These are phyloP conservation scores for Cyanocitta stelleri DNA, from an alignment of 2,113 vertebrate species.

Conservation along the genomic window DNA sequence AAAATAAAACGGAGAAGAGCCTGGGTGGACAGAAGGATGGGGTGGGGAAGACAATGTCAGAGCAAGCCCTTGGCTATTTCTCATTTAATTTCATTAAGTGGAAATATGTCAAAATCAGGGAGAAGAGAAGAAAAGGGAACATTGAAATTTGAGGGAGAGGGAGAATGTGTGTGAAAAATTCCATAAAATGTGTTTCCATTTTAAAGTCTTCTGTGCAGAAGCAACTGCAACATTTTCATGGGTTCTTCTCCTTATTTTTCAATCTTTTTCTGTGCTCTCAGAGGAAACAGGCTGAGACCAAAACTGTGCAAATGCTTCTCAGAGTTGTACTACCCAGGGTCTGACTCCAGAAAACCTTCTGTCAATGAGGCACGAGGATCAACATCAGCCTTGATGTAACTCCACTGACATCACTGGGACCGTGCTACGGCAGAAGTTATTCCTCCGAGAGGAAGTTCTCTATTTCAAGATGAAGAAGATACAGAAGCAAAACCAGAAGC, in stretches of 20 bases:
- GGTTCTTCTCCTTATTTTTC: background rate
- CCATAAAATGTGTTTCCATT: constrained; percentile 36
- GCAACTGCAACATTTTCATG: background rate
- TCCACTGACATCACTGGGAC: background rate
- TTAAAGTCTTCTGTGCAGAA: background rate
- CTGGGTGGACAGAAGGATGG: constrained; percentile 4
- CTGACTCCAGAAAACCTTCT: background rate
- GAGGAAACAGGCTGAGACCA: background rate
- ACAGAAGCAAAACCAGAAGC: background rate
- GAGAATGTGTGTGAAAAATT: constrained; percentile 24
- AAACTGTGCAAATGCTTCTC: background rate
- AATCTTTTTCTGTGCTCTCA: background rate
- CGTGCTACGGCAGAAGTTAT: background rate
- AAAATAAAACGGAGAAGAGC: background rate
- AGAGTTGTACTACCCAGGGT: background rate
- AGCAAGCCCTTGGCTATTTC: constrained; percentile 54
- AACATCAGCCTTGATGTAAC: background rate
- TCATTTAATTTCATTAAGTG: constrained; percentile 29
- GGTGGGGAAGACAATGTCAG: constrained; percentile 54
- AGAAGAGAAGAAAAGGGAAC: constrained; percentile 36
- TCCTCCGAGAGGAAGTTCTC: background rate
- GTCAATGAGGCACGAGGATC: background rate
- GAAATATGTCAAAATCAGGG: constrained; percentile 15
- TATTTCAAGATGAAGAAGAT: background rate
- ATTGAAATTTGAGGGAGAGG: constrained; percentile 19